Percentiles rank a stretch among this genome's conserved stretches.
These are phyloP conservation scores for Blennius ocellaris DNA, from an alignment of 2,113 vertebrate genomes.

Conservation along the genomic window DNA sequence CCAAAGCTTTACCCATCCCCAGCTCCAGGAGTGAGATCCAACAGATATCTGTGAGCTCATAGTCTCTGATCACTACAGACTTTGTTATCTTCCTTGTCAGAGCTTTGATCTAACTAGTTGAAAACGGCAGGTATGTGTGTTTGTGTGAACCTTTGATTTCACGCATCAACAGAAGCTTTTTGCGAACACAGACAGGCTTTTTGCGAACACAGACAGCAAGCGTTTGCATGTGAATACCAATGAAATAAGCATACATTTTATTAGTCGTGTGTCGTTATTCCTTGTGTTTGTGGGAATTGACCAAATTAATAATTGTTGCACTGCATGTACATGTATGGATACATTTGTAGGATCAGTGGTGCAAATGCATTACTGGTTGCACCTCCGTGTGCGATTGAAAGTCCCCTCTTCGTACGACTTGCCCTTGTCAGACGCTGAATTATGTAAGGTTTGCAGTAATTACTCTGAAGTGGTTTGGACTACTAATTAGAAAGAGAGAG, in stretches of 20 bases:
- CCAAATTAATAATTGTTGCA: too few relatives aligned
- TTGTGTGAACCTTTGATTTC: background rate
- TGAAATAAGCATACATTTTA: too few relatives aligned
- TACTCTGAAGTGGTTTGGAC: slow-evolving; percentile 12
- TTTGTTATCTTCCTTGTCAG: background rate
- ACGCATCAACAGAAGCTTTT: background rate
- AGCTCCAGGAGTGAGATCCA: slow-evolving; percentile 82
- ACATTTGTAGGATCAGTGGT: too few relatives aligned
- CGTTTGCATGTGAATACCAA: too few relatives aligned
- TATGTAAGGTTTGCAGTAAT: background rate
- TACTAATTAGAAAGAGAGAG: background rate
- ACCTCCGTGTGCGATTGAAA: background rate
- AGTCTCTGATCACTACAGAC: too few relatives aligned
- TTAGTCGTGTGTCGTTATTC: too few relatives aligned
- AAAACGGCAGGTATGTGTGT: slow-evolving; percentile 1
- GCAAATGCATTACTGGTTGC: background rate
- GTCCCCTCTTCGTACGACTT: background rate
- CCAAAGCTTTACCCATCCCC: slow-evolving; percentile 75
- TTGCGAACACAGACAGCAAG: background rate
- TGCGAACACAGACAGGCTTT: background rate
- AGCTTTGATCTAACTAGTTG: slow-evolving; percentile 13
- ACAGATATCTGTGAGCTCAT: slow-evolving; percentile 80
- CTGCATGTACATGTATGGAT: too few relatives aligned
- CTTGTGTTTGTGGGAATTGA: too few relatives aligned
- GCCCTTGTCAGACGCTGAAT: background rate